Evolutionary conservation across 2,113 vertebrate species (phyloP).

Genomic region (Ptyas mucosa): DNA sequence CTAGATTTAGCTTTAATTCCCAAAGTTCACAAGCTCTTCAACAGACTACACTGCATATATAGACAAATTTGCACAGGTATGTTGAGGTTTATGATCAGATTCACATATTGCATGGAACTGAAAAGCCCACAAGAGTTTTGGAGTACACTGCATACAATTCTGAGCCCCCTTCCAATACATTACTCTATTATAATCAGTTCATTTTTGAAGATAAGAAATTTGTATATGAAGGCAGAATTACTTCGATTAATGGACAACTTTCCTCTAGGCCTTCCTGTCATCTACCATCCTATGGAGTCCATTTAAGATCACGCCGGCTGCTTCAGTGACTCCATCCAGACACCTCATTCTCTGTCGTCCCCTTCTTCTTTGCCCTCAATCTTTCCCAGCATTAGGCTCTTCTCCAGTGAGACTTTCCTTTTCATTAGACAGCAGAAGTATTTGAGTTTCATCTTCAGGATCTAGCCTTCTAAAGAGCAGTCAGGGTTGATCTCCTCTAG

Average conservation of each 20-base stretch:
- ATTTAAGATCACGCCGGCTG: too few relatives aligned
- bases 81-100: constrained; percentile 8
- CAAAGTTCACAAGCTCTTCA: background rate
- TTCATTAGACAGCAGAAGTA: too few relatives aligned
- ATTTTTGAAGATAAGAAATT: background rate
- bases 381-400: too few relatives aligned
- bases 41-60: background rate
- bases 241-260: background rate
- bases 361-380: too few relatives aligned
- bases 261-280: too few relatives aligned
- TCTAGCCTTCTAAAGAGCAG: too few relatives aligned
- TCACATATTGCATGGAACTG: background rate
- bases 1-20: constrained; percentile 26
- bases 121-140: constrained; percentile 6
- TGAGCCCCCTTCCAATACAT: background rate
- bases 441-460: too few relatives aligned
- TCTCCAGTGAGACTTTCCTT: too few relatives aligned
- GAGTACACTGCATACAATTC: background rate
- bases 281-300: too few relatives aligned
- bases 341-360: too few relatives aligned
- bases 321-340: too few relatives aligned
- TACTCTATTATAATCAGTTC: background rate
- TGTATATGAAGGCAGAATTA: background rate
- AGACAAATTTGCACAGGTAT: background rate
- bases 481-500: too few relatives aligned